Percentiles rank a stretch among this genome's conserved stretches.
Conservation (phyloP, 2,113 vertebrate genomes). For the Barbus barbus region DNA sequence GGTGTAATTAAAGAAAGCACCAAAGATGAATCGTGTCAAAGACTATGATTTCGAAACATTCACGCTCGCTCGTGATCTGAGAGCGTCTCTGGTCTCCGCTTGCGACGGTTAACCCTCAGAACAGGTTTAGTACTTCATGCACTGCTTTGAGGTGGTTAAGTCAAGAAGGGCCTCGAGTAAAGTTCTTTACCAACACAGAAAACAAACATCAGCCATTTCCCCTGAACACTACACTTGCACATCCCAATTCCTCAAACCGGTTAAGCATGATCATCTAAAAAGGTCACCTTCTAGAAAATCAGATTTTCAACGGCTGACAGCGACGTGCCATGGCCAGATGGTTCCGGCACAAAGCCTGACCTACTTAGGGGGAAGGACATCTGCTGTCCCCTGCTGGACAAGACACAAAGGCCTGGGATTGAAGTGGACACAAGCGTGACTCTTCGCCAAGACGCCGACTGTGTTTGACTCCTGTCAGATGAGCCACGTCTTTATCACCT, state of each 20-base stretch:
- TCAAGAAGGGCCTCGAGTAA: neutral
- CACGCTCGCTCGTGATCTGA: neutral
- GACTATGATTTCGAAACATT: constrained; percentile 41
- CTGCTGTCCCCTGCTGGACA: constrained; percentile 69
- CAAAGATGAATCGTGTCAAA: constrained; percentile 74
- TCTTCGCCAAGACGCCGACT: neutral
- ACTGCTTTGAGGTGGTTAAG: neutral
- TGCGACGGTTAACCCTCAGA: neutral
- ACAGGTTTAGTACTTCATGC: neutral
- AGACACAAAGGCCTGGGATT: constrained; percentile 56
- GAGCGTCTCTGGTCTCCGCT: neutral
- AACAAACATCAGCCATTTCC: neutral
- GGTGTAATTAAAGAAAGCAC: constrained; percentile 78
- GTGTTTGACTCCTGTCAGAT: constrained; percentile 17
- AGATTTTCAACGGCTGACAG: constrained; percentile 74
- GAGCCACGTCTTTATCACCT: constrained; percentile 54
- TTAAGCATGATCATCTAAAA: constrained; percentile 53
- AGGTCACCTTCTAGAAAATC: constrained; percentile 75
- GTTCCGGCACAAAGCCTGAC: constrained; percentile 75
- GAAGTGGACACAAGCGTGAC: too few relatives aligned
- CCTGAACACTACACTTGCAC: neutral
- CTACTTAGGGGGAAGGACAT: constrained; percentile 78
- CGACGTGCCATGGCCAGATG: constrained; percentile 85
- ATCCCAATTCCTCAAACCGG: neutral
- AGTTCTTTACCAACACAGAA: neutral